Conservation (phyloP, 2,797 vertebrate species). For the Sebastes dallii region DNA sequence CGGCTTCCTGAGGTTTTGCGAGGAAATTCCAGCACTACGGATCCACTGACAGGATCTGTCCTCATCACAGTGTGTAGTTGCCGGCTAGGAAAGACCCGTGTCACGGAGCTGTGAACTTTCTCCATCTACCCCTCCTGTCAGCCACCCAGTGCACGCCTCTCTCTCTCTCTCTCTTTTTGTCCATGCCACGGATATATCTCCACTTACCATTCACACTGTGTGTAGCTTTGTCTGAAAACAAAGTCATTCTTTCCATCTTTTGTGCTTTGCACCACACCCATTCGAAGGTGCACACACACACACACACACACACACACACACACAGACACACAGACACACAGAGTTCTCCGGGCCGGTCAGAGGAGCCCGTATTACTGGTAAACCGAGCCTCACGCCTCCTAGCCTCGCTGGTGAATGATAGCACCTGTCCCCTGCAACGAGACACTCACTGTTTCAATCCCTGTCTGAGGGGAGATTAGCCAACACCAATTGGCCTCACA, state of each 20-base stretch:
- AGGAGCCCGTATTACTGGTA: constrained; percentile 64
- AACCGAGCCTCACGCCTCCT: constrained; percentile 63
- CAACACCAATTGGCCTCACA: constrained; percentile 75
- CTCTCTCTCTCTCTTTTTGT: constrained; percentile 16
- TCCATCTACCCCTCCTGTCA: constrained; percentile 39
- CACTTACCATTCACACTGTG: constrained; percentile 32
- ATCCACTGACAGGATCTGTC: constrained; percentile 80
- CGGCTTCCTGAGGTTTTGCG: constrained; percentile 76
- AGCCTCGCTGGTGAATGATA: constrained; percentile 74
- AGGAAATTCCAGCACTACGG: constrained; percentile 69
- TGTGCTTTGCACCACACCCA: constrained; percentile 38
- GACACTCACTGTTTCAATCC: constrained; percentile 79
- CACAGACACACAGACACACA: constrained; percentile 10
- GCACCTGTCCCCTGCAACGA: constrained; percentile 80
- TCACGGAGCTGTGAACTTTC: constrained; percentile 64
- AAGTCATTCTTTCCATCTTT: constrained; percentile 45
- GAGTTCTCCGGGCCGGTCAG: constrained; percentile 21
- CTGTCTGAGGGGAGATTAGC: constrained; percentile 77
- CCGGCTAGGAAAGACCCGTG: constrained; percentile 61
- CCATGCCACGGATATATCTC: constrained; percentile 35
- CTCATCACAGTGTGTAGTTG: constrained; percentile 66
- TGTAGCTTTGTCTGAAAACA: constrained; percentile 29
- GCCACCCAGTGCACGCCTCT: constrained; percentile 8
- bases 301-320: constrained; percentile 5
- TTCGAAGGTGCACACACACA: constrained; percentile 18